phyloP scores from a whole-genome alignment of 2,797 vertebrate genomes.

The Champsocephalus gunnari region DNA sequence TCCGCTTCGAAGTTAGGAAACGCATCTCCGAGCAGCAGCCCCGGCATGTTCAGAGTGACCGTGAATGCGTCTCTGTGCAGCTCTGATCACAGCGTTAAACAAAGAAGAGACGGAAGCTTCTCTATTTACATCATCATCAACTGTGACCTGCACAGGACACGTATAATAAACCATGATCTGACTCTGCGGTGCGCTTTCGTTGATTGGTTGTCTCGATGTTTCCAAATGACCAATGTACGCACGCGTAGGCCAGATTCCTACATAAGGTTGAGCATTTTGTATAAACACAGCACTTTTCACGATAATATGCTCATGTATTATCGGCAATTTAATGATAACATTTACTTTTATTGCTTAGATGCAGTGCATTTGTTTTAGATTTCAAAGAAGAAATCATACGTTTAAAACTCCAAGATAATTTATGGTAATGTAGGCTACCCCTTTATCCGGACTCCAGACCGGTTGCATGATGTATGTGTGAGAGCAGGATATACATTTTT shows the following conservation, averaged over 20 bases:
- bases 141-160: neutral
- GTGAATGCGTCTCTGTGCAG: constrained; percentile 5
- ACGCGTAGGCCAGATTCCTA: neutral
- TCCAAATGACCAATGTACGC: constrained; percentile 4
- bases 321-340: neutral
- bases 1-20: constrained; percentile 92
- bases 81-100: neutral
- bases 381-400: neutral
- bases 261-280: neutral
- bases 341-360: neutral
- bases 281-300: neutral
- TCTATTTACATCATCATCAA: neutral
- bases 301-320: neutral
- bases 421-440: constrained; percentile 40
- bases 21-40: constrained; percentile 89
- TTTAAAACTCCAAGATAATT: neutral
- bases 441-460: neutral
- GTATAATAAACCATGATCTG: fast-evolving
- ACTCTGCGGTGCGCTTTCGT: neutral
- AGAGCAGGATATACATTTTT: constrained; percentile 25
- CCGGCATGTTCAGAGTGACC: constrained; percentile 82
- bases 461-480: constrained; percentile 44
- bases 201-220: neutral
- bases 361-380: neutral
- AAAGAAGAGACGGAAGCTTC: constrained; percentile 39